Evolutionary conservation across 2,888 invertebrate genomes (phyloP).

Genomic region (Sclerodermus sp.): DNA sequence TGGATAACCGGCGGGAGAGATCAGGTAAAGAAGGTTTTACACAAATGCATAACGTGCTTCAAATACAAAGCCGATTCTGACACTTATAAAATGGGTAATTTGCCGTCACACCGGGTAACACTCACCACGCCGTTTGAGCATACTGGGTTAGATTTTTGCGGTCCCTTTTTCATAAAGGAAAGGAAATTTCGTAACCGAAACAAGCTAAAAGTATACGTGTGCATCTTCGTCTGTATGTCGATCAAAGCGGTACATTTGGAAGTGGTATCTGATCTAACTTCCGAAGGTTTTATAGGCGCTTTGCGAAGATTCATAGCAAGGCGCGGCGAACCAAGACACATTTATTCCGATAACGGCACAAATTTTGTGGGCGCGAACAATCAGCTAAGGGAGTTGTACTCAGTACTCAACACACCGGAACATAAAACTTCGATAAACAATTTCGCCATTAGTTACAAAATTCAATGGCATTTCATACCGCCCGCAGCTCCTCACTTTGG

Average conservation of each 20-base stretch:
- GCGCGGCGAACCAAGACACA: constrained; percentile 27
- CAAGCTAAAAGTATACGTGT: no score
- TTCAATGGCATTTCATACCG: no score
- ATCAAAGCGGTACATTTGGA: constrained; percentile 44
- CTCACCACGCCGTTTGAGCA: constrained; percentile 28
- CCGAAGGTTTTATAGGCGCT: constrained; percentile 39
- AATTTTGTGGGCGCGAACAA: constrained; percentile 42
- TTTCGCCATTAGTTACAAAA: constrained; percentile 5
- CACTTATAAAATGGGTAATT: constrained; percentile 30
- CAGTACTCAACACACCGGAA: neutral
- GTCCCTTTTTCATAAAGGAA: constrained; percentile 30
- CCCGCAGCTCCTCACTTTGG: constrained; percentile 17
- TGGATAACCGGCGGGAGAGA: constrained; percentile 28
- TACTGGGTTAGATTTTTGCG: constrained; percentile 36
- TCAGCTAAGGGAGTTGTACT: constrained; percentile 22
- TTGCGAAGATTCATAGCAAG: constrained; percentile 39
- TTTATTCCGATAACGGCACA: constrained; percentile 42
- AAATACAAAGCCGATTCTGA: constrained; percentile 1
- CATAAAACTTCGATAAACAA: constrained; percentile 9
- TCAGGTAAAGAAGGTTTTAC: constrained; percentile 15
- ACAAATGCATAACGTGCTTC: constrained; percentile 10
- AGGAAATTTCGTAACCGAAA: constrained; percentile 19
- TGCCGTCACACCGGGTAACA: constrained; percentile 28
- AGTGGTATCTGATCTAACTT: constrained; percentile 34
- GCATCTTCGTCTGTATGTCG: constrained; percentile 37